Conservation (phyloP, 2,888 invertebrate species). For the Eupithecia dodoneata region DNA sequence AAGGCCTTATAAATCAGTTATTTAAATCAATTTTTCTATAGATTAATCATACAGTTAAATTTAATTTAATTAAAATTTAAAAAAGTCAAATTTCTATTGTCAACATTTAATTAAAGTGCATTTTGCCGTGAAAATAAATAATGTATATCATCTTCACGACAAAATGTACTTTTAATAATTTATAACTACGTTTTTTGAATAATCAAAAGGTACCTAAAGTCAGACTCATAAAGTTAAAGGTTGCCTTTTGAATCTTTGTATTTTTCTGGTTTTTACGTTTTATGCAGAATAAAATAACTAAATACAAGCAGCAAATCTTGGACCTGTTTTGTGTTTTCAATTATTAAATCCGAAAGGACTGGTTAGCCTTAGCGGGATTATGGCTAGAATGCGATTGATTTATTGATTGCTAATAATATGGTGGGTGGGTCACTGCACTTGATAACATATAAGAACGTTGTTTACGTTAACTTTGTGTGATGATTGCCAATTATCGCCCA, state of each 20-base stretch:
- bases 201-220: too few species aligned
- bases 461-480: neutral
- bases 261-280: neutral
- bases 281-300: slow-evolving; percentile 2
- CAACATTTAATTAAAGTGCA: too few species aligned
- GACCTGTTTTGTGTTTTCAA: slow-evolving; percentile 11
- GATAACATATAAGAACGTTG: neutral
- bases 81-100: too few species aligned
- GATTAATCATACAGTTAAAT: too few species aligned
- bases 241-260: neutral
- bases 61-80: too few species aligned
- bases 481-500: neutral
- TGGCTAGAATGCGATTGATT: slow-evolving; percentile 5
- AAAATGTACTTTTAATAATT: too few species aligned
- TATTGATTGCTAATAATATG: neutral
- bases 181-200: too few species aligned
- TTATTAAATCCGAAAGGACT: slow-evolving; percentile 22
- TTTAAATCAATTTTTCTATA: too few species aligned
- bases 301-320: neutral
- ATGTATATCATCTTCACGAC: too few species aligned
- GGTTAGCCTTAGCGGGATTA: slow-evolving; percentile 30
- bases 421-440: slow-evolving; percentile 27
- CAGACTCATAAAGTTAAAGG: neutral
- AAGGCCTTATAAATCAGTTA: too few species aligned
- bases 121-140: too few species aligned